Conservation (phyloP, 2,113 vertebrate genomes). For the Eulemur macaco region DNA sequence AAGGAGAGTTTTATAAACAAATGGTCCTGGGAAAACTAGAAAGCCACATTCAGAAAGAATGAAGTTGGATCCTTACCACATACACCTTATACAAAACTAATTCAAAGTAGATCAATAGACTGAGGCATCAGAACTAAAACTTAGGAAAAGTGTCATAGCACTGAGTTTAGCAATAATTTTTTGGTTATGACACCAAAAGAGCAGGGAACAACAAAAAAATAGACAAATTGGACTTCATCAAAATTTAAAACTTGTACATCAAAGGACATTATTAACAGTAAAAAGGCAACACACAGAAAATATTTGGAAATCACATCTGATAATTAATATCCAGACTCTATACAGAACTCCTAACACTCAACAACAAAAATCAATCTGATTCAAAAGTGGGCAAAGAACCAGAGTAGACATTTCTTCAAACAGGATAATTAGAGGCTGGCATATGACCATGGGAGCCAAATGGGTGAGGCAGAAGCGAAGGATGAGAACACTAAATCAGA, state of each 20-base stretch:
- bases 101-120: neutral
- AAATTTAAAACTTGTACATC: neutral
- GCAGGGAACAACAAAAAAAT: neutral
- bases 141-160: neutral
- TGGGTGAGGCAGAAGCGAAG: neutral
- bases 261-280: neutral
- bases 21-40: neutral
- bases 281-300: neutral
- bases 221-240: neutral
- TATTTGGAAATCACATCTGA: neutral
- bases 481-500: neutral
- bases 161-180: neutral
- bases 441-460: neutral
- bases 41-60: neutral
- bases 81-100: neutral
- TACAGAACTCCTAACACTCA: neutral
- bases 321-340: neutral
- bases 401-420: neutral
- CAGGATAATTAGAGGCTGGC: neutral
- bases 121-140: neutral
- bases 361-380: neutral
- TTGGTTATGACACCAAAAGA: neutral
- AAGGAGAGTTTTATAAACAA: neutral
- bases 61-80: neutral
- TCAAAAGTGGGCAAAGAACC: neutral